Percentiles rank a stretch among this genome's conserved stretches.
phyloP scores from a whole-genome alignment of 2,797 vertebrate genomes.

The Apogon talboti region DNA sequence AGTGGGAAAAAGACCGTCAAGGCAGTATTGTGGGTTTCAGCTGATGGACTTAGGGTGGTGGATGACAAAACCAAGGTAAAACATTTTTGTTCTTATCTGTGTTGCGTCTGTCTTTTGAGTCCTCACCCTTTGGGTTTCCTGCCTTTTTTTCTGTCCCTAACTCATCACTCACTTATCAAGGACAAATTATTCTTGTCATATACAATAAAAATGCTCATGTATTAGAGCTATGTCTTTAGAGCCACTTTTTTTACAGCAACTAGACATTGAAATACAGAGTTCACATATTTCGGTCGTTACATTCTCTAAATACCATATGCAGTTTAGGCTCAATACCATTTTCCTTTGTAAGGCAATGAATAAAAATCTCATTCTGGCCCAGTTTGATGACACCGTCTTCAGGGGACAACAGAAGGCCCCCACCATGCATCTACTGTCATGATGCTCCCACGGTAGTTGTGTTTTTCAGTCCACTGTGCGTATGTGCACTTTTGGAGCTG shows the following conservation, averaged over 20 bases:
- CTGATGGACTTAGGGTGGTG: constrained; percentile 92
- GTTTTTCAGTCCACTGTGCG: not conserved
- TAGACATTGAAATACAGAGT: not conserved
- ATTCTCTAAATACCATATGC: not conserved
- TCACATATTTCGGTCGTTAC: too few species aligned
- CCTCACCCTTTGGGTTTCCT: not conserved
- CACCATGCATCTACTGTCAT: not conserved
- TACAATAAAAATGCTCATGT: not conserved
- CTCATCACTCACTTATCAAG: constrained; percentile 14
- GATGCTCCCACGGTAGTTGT: constrained; percentile 5
- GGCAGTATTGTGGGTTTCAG: constrained; percentile 92
- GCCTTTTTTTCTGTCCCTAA: not conserved
- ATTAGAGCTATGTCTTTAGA: not conserved
- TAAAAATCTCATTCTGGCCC: constrained; percentile 12
- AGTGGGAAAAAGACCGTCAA: constrained; percentile 93
- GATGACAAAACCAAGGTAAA: constrained; percentile 95
- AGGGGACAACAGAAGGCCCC: constrained; percentile 8
- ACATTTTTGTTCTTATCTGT: constrained; percentile 1
- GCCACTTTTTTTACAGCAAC: not conserved
- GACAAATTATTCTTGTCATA: not conserved
- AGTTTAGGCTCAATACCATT: not conserved
- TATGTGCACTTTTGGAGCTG: constrained; percentile 16
- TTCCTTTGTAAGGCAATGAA: constrained; percentile 5
- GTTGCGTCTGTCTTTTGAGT: not conserved
- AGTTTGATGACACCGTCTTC: constrained; percentile 16